These are phyloP conservation scores for Trypoxylon attenuatum DNA, from an alignment of 2,888 invertebrate species.

Conservation along the genomic window DNA sequence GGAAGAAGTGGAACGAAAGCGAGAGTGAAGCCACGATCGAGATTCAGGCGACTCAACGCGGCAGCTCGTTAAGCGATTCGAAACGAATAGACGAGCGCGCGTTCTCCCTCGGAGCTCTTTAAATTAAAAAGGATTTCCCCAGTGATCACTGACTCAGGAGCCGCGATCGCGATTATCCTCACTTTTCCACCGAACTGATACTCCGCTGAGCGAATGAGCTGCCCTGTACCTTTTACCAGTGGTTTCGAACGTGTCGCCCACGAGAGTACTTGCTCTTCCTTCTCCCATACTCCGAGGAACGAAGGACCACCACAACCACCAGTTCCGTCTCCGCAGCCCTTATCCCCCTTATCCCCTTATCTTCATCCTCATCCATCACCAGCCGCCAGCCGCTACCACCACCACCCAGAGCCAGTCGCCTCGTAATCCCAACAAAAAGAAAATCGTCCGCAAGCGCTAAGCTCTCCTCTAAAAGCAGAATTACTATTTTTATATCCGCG, in stretches of 20 bases:
- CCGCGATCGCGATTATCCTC: neutral
- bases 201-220: neutral
- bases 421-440: neutral
- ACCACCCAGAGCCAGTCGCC: neutral
- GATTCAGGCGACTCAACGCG: slow-evolving; percentile 4
- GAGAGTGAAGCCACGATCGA: too few species aligned
- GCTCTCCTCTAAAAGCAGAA: slow-evolving; percentile 24
- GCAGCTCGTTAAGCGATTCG: slow-evolving; percentile 10
- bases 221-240: neutral
- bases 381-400: too few species aligned
- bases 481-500: slow-evolving; percentile 39
- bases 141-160: neutral
- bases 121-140: neutral
- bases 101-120: neutral
- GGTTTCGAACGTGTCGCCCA: slow-evolving; percentile 10
- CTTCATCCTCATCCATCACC: too few species aligned
- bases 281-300: too few species aligned
- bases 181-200: neutral
- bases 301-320: too few species aligned
- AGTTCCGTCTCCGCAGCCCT: too few species aligned
- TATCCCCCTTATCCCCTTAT: too few species aligned
- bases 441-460: slow-evolving; percentile 11
- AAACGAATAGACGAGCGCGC: neutral
- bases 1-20: too few species aligned
- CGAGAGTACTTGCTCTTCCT: slow-evolving; percentile 8